phyloP scores from a whole-genome alignment of 2,113 vertebrate genomes.

The Abramis brama region DNA sequence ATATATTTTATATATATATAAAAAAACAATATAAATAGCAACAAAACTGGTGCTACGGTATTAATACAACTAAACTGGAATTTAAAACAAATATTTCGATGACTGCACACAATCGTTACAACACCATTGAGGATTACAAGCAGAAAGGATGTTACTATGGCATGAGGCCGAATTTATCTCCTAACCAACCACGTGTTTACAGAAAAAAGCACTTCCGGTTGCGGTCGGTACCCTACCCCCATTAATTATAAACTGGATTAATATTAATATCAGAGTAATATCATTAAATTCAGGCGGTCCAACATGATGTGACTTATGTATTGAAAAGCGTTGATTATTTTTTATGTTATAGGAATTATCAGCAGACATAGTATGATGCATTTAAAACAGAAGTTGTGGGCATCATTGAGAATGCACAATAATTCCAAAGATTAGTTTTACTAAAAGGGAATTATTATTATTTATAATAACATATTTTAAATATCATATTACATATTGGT shows the following conservation, averaged over 20 bases:
- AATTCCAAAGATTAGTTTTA: neutral
- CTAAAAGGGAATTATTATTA: neutral
- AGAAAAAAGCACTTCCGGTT: conserved; percentile 60
- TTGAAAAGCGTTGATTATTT: neutral
- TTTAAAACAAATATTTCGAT: neutral
- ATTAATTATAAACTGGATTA: neutral
- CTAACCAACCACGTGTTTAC: conserved; percentile 72
- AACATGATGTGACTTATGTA: neutral
- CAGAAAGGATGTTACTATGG: conserved; percentile 27
- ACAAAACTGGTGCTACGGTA: neutral
- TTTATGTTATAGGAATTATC: neutral
- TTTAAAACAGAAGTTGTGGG: neutral
- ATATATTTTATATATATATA: too few species aligned
- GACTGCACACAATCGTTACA: too few species aligned
- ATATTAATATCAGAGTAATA: neutral
- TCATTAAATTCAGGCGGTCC: neutral
- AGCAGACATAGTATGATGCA: neutral
- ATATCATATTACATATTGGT: neutral
- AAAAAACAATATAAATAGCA: too few species aligned
- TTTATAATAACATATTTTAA: neutral
- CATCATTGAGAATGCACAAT: neutral
- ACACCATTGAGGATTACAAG: neutral
- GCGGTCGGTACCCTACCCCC: neutral
- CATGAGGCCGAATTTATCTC: conserved; percentile 63
- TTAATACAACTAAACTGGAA: neutral